Evolutionary conservation across 1,140 invertebrate species (phyloP).

Genomic region (Drosophila ohnishii): DNA sequence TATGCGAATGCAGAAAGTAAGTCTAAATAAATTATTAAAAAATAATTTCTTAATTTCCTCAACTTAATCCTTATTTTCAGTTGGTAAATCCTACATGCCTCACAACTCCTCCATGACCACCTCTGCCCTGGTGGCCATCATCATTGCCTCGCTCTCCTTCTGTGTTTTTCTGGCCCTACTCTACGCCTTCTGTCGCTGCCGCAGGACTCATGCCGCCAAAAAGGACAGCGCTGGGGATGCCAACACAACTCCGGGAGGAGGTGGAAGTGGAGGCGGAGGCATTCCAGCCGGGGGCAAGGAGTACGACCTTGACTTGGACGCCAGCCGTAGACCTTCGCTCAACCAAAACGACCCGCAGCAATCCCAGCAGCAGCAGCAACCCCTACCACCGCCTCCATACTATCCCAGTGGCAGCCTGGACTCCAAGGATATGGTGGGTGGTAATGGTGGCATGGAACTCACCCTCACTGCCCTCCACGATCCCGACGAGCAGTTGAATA

Average conservation of each 20-base stretch:
- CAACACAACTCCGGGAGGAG: constrained; percentile 20
- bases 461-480: constrained; percentile 76
- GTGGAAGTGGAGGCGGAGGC: not conserved
- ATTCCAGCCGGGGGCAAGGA: constrained; percentile 52
- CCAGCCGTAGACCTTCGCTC: constrained; percentile 51
- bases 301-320: constrained; percentile 66
- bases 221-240: constrained; percentile 45
- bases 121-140: constrained; percentile 75
- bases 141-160: constrained; percentile 70
- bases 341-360: constrained; percentile 40
- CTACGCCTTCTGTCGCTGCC: constrained; percentile 74
- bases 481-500: constrained; percentile 77
- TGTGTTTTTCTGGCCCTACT: constrained; percentile 62
- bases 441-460: constrained; percentile 68
- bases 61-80: constrained; percentile 27
- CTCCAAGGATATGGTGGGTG: constrained; percentile 61
- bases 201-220: constrained; percentile 65
- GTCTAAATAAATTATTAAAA: too few species aligned
- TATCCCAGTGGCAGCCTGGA: constrained; percentile 77
- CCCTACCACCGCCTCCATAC: constrained; percentile 67
- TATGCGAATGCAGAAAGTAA: constrained; percentile 92
- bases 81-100: constrained; percentile 77
- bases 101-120: constrained; percentile 68
- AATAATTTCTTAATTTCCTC: too few species aligned
- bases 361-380: constrained; percentile 21